Evolutionary conservation across 2,113 vertebrate species (phyloP).

Genomic region (Malurus melanocephalus): DNA sequence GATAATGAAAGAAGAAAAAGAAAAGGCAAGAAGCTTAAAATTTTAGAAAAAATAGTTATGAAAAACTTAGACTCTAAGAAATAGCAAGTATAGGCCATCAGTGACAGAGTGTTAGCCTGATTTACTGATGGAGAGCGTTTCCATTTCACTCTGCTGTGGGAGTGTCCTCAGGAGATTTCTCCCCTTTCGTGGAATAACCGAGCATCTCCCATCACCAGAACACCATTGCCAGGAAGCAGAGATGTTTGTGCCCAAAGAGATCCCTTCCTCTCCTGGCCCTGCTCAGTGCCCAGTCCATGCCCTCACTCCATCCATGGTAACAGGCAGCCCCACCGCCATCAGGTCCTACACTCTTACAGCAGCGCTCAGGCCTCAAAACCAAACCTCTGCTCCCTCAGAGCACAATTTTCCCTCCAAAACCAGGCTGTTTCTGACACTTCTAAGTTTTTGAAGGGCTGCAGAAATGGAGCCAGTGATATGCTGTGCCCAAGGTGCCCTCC

Average conservation of each 20-base stretch:
- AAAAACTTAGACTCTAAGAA: not conserved
- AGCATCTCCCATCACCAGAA: fast-evolving
- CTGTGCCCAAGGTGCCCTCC: not conserved
- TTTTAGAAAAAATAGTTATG: not conserved
- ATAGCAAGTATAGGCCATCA: not conserved
- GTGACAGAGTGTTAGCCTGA: not conserved
- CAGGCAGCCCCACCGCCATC: not conserved
- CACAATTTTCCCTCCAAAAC: not conserved
- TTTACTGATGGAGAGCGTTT: not conserved
- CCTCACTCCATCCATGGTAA: fast-evolving
- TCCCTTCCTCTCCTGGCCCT: not conserved
- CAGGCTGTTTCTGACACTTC: not conserved
- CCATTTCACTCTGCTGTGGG: not conserved
- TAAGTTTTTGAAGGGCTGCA: not conserved
- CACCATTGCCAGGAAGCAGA: not conserved
- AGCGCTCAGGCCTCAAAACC: fast-evolving
- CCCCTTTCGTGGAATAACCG: fast-evolving
- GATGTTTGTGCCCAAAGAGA: not conserved
- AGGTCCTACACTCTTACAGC: fast-evolving
- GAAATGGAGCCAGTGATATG: fast-evolving
- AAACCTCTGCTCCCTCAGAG: not conserved
- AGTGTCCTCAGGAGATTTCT: not conserved
- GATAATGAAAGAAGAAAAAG: not conserved
- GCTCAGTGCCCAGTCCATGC: not conserved
- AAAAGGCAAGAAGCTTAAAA: not conserved